Evolutionary conservation across 1,140 invertebrate species (phyloP).

Genomic region (Orussus abietinus): DNA sequence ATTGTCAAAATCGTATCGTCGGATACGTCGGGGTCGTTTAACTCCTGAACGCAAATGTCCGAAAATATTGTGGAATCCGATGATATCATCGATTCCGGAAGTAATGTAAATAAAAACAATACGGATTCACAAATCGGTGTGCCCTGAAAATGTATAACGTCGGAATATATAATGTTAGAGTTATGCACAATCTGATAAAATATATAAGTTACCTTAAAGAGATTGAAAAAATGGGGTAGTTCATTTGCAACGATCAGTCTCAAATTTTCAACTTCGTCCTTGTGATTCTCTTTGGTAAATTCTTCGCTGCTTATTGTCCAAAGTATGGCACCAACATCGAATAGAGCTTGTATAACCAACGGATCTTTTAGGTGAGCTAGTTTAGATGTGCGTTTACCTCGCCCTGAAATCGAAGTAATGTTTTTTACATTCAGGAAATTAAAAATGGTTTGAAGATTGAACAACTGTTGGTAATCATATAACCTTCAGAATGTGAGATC

Average conservation of each 20-base stretch:
- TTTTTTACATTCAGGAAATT: no score
- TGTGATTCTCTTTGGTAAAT: neutral
- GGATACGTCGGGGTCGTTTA: slow-evolving; percentile 13
- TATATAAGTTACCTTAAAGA: slow-evolving; percentile 5
- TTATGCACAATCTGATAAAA: neutral
- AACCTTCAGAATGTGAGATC: no score
- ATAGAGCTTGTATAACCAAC: slow-evolving; percentile 8
- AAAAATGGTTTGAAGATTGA: no score
- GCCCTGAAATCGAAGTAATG: no score
- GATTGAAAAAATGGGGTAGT: slow-evolving; percentile 8
- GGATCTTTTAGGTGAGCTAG: no score
- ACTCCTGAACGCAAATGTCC: slow-evolving; percentile 10
- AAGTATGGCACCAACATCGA: slow-evolving; percentile 15
- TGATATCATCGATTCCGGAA: slow-evolving; percentile 16
- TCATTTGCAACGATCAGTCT: neutral
- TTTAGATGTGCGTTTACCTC: no score
- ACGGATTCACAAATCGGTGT: slow-evolving; percentile 14
- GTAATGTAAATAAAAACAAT: slow-evolving; percentile 26
- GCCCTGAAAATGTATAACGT: slow-evolving; percentile 22
- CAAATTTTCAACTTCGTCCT: neutral
- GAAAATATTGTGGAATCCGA: slow-evolving; percentile 1
- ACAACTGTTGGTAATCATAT: no score
- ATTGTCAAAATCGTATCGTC: slow-evolving; percentile 15
- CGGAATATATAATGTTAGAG: neutral
- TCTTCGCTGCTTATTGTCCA: slow-evolving; percentile 4